Evolutionary conservation across 2,113 vertebrate genomes (phyloP), one percentile per base, ranked within the genome.

Genomic region (Octodon degus): DNA sequence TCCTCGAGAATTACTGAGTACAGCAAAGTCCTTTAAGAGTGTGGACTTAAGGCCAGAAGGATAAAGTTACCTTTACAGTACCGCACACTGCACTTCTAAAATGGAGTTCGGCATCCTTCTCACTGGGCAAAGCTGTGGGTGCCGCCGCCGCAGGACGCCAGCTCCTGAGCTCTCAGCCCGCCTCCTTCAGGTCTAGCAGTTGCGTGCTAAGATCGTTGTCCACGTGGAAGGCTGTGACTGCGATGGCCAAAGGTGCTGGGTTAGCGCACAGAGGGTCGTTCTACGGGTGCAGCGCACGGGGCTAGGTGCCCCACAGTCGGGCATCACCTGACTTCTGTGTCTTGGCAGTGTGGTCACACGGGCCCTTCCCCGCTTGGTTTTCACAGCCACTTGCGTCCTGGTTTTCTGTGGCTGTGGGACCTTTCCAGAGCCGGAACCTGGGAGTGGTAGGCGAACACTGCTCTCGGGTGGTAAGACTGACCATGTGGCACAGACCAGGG

Each of bases 211-310:
- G 77, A 68, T 81, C 83, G 84, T 93, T 63, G 87, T 91, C 96
- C 89, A 34, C 58, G 58, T 67, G 40, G 85, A 93, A 93, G 91
- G 96, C 91, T 90, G 86, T 89, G 89, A 89, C 94, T 83, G 85
- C 93, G 85, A 89, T 95, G 86, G 72, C 55, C 17, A 95, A 95
- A 97, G 97, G 96, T 97, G 96, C 77, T 95, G 77, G 68, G 77
- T 93, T 93, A 85, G 37, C 83, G 62, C 74, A 68, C 20, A 85
- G 34, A 86, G 91, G 85, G 96, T 95, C 88, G 92, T 80, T 79
- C 95, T 88, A 83, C 90, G 96, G 94, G 65, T 68, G 74, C 85
- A 88, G 86, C 84, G 37, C 62, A 40, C 60, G 55, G 37, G 74
- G 89, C 80, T 63, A 68, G 47, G 10, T 6, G 58, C 17, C 60